Percentiles rank a stretch among this genome's conserved stretches.
These are phyloP conservation scores for Aphaenogaster floridana DNA, from an alignment of 1,140 invertebrate species.

Conservation along the genomic window DNA sequence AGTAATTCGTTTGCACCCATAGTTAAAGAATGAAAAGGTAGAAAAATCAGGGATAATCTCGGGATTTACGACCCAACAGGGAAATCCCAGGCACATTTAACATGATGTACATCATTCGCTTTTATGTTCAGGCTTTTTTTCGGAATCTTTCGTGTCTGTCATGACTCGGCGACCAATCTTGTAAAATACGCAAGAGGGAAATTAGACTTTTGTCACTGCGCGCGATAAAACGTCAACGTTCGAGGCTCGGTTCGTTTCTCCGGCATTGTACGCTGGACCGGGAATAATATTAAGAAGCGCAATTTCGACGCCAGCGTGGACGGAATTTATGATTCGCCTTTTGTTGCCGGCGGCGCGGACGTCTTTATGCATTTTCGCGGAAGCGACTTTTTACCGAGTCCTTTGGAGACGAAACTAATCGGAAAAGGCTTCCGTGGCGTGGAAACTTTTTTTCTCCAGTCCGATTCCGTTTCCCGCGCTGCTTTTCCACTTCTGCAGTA, in stretches of 20 bases:
- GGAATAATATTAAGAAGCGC: constrained; percentile 61
- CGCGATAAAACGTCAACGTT: constrained; percentile 55
- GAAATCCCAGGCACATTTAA: constrained; percentile 8
- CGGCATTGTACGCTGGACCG: constrained; percentile 34
- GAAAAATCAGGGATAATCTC: not conserved
- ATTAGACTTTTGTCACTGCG: constrained; percentile 53
- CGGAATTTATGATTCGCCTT: constrained; percentile 57
- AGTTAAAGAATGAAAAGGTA: constrained; percentile 6
- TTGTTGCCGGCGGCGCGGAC: constrained; percentile 39
- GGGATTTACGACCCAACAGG: constrained; percentile 7
- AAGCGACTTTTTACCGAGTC: constrained; percentile 58
- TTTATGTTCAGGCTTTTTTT: not conserved
- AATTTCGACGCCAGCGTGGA: constrained; percentile 47
- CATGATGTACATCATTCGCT: not conserved
- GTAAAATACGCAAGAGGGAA: constrained; percentile 46
- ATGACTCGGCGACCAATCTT: constrained; percentile 12
- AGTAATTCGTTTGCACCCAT: not conserved
- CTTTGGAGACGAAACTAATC: constrained; percentile 71
- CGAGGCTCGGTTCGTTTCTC: constrained; percentile 53
- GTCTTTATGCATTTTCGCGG: constrained; percentile 54
- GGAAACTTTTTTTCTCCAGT: constrained; percentile 40
- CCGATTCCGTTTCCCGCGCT: constrained; percentile 41
- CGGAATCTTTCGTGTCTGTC: not conserved
- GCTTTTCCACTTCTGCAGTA: constrained; percentile 63
- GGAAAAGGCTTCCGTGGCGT: constrained; percentile 49